A percentile compares a stretch with the other conserved stretches of the same genome.
These are phyloP conservation scores for Drosophila dunni DNA, from an alignment of 1,140 invertebrate genomes.

Conservation along the genomic window DNA sequence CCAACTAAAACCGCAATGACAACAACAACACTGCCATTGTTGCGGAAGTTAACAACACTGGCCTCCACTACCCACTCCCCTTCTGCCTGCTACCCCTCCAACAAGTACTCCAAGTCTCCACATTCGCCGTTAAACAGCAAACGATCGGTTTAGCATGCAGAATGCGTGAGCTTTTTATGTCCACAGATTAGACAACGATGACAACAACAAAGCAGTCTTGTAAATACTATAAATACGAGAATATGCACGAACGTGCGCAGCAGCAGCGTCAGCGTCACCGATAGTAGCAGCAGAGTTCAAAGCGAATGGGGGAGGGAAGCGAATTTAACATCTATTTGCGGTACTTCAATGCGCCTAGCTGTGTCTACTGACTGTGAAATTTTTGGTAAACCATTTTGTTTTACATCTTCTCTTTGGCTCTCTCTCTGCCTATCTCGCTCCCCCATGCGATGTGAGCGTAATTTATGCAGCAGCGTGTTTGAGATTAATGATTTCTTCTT, in stretches of 20 bases:
- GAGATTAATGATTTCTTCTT: conserved; percentile 43
- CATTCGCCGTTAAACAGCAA: neutral
- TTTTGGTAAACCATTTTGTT: conserved; percentile 61
- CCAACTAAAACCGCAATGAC: conserved; percentile 39
- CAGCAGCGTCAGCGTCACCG: neutral
- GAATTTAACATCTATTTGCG: neutral
- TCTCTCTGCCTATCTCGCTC: neutral
- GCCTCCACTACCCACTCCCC: neutral
- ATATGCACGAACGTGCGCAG: conserved; percentile 46
- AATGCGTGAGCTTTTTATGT: conserved; percentile 49
- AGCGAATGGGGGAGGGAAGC: conserved; percentile 7
- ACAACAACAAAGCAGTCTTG: conserved; percentile 33
- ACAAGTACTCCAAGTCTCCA: neutral
- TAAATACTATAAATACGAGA: conserved; percentile 65
- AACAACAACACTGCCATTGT: conserved; percentile 22
- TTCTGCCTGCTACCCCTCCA: neutral
- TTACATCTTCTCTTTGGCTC: neutral
- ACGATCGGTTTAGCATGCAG: conserved; percentile 56
- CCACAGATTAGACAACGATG: conserved; percentile 25
- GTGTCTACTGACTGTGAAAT: conserved; percentile 74
- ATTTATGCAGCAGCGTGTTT: conserved; percentile 43
- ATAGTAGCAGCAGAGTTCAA: neutral
- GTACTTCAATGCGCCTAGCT: conserved; percentile 21
- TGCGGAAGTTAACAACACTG: conserved; percentile 23
- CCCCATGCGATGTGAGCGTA: conserved; percentile 11